phyloP scores from a whole-genome alignment of 2,797 vertebrate genomes.

The Phalanger gymnotis region DNA sequence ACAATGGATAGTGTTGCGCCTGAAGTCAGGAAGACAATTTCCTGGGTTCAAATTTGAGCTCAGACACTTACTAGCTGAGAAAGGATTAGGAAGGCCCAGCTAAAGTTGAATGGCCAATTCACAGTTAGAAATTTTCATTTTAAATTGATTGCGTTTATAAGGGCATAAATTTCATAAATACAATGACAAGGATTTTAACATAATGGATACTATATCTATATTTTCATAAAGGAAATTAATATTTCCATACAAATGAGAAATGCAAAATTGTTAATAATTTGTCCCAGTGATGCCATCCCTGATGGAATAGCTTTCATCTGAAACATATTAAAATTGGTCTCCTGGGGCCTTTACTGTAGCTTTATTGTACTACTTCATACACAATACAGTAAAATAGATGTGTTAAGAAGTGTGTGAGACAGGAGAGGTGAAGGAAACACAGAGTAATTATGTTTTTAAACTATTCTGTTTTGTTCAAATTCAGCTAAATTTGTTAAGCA shows the following conservation, averaged over 20 bases:
- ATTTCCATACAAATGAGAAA: conserved; percentile 47
- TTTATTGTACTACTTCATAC: neutral
- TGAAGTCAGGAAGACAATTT: neutral
- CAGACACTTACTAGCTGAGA: neutral
- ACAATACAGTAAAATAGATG: neutral
- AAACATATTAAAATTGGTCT: conserved; percentile 25
- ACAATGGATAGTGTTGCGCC: neutral
- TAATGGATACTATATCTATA: neutral
- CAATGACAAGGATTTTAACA: neutral
- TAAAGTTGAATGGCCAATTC: neutral
- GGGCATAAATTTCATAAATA: neutral
- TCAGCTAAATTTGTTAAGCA: neutral
- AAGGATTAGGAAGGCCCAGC: neutral
- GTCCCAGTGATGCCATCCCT: conserved; percentile 18
- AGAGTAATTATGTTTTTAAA: neutral
- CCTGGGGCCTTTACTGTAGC: neutral
- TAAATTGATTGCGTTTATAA: neutral
- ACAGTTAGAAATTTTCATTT: neutral
- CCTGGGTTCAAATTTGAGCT: neutral
- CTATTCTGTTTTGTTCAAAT: conserved; percentile 11
- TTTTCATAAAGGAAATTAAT: conserved; percentile 34
- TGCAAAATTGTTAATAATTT: conserved; percentile 14
- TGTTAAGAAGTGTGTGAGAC: neutral
- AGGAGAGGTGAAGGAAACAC: neutral
- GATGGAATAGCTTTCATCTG: conserved; percentile 9